Conservation (phyloP, 1,140 invertebrate species). For the Eriocheir sinensis region DNA sequence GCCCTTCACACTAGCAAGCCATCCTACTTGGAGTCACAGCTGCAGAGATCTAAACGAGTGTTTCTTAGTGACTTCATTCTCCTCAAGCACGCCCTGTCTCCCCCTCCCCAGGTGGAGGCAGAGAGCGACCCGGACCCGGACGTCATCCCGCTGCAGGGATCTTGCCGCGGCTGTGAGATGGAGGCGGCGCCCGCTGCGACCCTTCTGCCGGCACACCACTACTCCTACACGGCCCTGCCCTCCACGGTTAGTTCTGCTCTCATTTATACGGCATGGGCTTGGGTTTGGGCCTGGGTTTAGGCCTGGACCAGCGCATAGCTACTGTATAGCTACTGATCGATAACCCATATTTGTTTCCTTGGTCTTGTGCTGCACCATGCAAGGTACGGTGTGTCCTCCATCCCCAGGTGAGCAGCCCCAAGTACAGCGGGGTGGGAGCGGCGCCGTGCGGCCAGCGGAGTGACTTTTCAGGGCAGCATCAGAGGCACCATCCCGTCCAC, state of each 20-base stretch:
- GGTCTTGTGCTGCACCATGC: not conserved
- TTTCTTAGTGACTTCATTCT: not conserved
- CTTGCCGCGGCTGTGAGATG: conserved; percentile 33
- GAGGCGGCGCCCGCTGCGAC: not conserved
- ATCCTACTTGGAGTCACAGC: not conserved
- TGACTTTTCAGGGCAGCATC: not conserved
- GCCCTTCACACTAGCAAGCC: too few relatives aligned
- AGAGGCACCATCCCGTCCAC: not conserved
- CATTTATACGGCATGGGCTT: not conserved
- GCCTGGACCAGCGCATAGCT: not conserved
- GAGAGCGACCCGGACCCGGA: conserved; percentile 47
- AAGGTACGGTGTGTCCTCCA: not conserved
- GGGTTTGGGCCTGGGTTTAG: too few relatives aligned
- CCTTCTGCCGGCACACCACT: not conserved
- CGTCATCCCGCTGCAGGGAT: conserved; percentile 31
- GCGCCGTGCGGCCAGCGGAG: not conserved
- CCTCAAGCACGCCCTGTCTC: not conserved
- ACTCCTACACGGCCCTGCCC: conserved; percentile 19
- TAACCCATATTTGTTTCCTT: not conserved
- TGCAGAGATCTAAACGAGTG: not conserved
- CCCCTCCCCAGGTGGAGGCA: not conserved
- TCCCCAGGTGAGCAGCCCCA: not conserved
- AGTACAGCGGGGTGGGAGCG: not conserved
- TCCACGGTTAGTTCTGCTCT: not conserved
- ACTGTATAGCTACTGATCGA: too few relatives aligned